Evolutionary conservation across 2,797 vertebrate genomes (phyloP).

Genomic region (Pipistrellus pygmaeus): DNA sequence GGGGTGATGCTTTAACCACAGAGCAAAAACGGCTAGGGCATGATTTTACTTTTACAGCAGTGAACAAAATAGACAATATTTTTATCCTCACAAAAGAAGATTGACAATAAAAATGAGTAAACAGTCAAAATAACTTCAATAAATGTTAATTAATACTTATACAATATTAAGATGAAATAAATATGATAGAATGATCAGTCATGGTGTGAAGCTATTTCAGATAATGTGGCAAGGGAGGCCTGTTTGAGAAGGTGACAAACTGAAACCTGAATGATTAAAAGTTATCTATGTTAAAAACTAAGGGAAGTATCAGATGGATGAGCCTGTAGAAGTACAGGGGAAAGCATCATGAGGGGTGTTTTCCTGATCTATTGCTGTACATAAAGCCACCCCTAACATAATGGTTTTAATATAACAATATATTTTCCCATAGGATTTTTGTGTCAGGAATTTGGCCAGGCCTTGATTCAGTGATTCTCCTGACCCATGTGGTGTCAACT

Average conservation of each 20-base stretch:
- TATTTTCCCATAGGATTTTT: not conserved
- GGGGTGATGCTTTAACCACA: no score
- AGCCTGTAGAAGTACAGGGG: not conserved
- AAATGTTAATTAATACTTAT: conserved; percentile 11
- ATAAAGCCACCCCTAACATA: not conserved
- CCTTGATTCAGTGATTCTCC: not conserved
- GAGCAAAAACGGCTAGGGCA: no score
- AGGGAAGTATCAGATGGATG: not conserved
- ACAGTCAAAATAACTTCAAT: not conserved
- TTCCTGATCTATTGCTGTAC: not conserved
- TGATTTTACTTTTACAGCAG: not conserved
- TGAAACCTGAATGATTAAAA: not conserved
- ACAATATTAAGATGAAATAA: not conserved
- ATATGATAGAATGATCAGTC: not conserved
- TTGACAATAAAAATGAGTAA: not conserved
- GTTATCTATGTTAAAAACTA: not conserved
- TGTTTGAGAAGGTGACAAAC: not conserved
- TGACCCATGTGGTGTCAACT: not conserved
- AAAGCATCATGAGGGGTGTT: not conserved
- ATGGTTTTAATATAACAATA: not conserved
- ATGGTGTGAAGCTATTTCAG: not conserved
- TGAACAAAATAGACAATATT: not conserved
- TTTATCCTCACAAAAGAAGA: not conserved
- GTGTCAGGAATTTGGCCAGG: not conserved
- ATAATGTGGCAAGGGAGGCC: not conserved